Base-by-base conservation (phyloP, 1,140 invertebrate species). In the Drosophila biarmipes region DNA sequence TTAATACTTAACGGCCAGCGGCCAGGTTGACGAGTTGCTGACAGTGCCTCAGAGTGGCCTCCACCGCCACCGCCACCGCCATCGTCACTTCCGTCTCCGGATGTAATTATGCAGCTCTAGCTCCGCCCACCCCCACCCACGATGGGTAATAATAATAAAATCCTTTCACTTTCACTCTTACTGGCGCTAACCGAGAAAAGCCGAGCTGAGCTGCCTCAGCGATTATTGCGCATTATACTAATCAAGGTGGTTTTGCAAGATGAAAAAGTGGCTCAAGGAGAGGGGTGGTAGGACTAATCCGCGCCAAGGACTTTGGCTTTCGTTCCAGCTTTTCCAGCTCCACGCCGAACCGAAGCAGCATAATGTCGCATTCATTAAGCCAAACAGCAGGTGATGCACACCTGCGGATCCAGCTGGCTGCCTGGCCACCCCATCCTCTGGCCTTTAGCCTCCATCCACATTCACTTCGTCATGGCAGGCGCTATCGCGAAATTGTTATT, bases 361-460 rank as follows among this genome's bases (percentile, higher is more conserved):
- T 68, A 75, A 77, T 89, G 84, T 77, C 72, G 84, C 79, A 89
- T 89, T 87, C 79, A 89, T 87, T 87, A 84, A 81, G 82, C 67
- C 77, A 71, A 84, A 82, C 84, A 67, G 85, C 75, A 87, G 84
- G 84, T 87, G 84, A 73, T 77, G 51, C 77, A 69, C 80, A 85
- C 80, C 80, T 86, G 81, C 64, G 73, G 76, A 49, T 54, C 64
- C 53, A 38, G 14, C 54, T 45, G 46, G n/a, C 27, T 48, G 21
- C 12, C 35, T 15, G 24, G 17, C 34, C 35, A 34, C 14, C 11
- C 15, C 12, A 17, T 17, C 34, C 14, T 54, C 61, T n/a, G n/a
- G 6, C 5, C 35, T 38, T 5, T n/a, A 17, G 2, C 38, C 15
- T 17, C 2, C 40, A 17, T 10, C 40, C 40, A 42, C 40, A 42